Evolutionary conservation across 2,888 invertebrate species (phyloP), one percentile per base, ranked within the genome.

Genomic region (Orchesellides sinensis): DNA sequence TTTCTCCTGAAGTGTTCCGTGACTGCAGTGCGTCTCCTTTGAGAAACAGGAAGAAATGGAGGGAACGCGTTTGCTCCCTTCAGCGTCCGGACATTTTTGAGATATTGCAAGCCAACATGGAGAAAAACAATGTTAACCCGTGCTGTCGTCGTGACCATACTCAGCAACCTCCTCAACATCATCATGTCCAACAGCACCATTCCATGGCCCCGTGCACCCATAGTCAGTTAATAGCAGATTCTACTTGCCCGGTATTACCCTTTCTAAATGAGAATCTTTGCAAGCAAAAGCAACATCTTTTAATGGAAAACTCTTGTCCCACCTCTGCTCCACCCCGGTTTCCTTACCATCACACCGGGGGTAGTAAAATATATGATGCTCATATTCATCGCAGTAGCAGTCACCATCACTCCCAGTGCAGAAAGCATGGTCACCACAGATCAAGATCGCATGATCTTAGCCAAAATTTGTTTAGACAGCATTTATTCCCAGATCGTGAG

Each of bases 41-140:
- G 54, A 73, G 88, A 49, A 86, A 86, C 45, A 73, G 89, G 25
- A 86, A 88, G 54, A 88, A 87, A 59, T 87, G 88, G 80, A 82
- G 88, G 45, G 86, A 88, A 63, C 80, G 89, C 85, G 94, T 94
- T 75, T 94, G 94, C 87, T 94, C 94, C 87, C 90, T 95, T 88
- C 95, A 95, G 90, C 92, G 95, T 88, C 94, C 95, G 88, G 96
- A 96, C 91, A 92, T 96, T 88, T 93, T 96, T 87, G 95, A 96
- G 91, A 94, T 96, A 89, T 95, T 96, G 89, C 94, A 96, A 90
- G 95, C 95, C 87, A 96, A 96, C 91, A 96, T 96, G 96, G 96
- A 96, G 90, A 96, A 95, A 91, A 96, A 95, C 91, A 95, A 95
- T 90, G 80, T 89, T 87, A 83, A 80, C 61, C 77, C 89, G 63